These are phyloP conservation scores for Nanorana parkeri DNA, from an alignment of 2,113 vertebrate species.

Conservation along the genomic window DNA sequence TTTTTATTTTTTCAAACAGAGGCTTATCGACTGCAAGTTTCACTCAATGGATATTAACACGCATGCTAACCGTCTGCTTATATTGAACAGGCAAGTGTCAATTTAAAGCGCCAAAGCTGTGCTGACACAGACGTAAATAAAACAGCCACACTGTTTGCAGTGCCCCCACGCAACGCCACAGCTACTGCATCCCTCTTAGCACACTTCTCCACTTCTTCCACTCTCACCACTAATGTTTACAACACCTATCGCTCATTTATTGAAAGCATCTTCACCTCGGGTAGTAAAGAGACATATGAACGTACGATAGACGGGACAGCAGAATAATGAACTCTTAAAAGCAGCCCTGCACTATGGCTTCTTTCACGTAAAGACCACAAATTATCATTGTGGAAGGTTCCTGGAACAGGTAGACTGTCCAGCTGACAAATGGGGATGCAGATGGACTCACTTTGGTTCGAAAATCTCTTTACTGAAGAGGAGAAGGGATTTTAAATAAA, in stretches of 20 bases:
- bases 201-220: not conserved
- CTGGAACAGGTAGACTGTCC: not conserved
- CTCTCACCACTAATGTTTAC: not conserved
- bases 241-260: not conserved
- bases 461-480: constrained; percentile 4
- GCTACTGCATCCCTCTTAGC: not conserved
- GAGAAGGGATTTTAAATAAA: constrained; percentile 26
- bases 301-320: not conserved
- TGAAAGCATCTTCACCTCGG: not conserved
- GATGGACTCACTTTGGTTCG: not conserved
- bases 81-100: constrained; percentile 24
- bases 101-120: constrained; percentile 11
- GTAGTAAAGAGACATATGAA: not conserved
- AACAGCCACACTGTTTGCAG: not conserved
- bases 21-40: constrained; percentile 9
- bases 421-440: not conserved
- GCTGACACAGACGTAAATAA: constrained; percentile 27
- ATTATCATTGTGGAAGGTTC: not conserved
- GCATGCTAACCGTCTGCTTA: constrained; percentile 5
- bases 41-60: constrained; percentile 32
- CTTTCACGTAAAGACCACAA: constrained; percentile 23
- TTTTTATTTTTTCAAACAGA: not conserved
- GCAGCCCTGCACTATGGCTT: not conserved
- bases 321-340: not conserved
- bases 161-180: no score